Conservation (phyloP, 2,113 vertebrate species). For the Erythrocercus mccallii region DNA sequence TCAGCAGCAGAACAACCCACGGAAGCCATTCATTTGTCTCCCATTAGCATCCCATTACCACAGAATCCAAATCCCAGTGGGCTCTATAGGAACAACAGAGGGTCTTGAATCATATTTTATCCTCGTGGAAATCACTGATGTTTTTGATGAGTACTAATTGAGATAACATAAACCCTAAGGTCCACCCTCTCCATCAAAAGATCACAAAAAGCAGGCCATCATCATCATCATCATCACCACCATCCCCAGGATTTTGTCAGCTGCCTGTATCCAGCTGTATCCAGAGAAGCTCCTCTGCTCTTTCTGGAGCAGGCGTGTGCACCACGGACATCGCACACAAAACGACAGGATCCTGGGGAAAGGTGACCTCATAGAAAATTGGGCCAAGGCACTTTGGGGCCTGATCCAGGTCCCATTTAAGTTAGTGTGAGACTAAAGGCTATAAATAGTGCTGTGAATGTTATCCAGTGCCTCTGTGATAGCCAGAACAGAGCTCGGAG, state of each 20-base stretch:
- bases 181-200: neutral
- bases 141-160: neutral
- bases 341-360: neutral
- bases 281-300: neutral
- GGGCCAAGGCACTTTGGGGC: conserved; percentile 60
- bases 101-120: neutral
- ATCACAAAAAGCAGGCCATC: neutral
- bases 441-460: conserved; percentile 53
- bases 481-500: neutral
- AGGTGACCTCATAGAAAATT: conserved; percentile 62
- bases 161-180: neutral
- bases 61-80: neutral
- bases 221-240: neutral
- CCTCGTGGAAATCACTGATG: neutral
- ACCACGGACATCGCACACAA: neutral
- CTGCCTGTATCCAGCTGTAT: neutral
- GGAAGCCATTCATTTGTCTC: neutral
- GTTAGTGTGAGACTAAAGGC: conserved; percentile 31
- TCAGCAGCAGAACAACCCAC: neutral
- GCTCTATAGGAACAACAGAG: neutral
- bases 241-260: neutral
- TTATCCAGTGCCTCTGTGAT: conserved; percentile 40
- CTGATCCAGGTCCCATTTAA: conserved; percentile 62
- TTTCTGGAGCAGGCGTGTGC: neutral
- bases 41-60: neutral